Evolutionary conservation across 64 coral and sea anemone species (phyloP).

Genomic region (Porites lutea): DNA sequence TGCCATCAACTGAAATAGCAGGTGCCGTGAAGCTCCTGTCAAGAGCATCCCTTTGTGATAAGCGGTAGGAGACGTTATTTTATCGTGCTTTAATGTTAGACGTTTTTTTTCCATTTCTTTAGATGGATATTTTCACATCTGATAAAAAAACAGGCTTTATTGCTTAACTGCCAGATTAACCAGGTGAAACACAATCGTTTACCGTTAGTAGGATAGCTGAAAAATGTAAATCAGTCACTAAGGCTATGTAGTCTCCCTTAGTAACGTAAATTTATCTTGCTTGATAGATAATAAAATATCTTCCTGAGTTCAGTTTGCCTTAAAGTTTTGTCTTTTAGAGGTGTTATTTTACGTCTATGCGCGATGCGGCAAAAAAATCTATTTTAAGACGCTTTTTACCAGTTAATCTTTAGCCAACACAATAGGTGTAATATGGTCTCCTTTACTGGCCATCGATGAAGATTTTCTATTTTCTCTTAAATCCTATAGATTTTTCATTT

Average conservation of each 20-base stretch:
- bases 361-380: neutral
- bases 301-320: neutral
- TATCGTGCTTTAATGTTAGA: slow-evolving; percentile 18
- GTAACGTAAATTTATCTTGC: neutral
- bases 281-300: neutral
- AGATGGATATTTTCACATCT: slow-evolving; percentile 8
- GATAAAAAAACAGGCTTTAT: neutral
- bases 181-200: neutral
- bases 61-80: slow-evolving; percentile 8
- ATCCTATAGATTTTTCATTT: too few species aligned
- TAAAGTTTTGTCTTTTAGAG: neutral
- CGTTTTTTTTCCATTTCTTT: slow-evolving; percentile 10
- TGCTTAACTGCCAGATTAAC: neutral
- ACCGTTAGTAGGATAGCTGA: neutral
- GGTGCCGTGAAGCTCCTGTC: slow-evolving; percentile 2
- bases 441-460: neutral
- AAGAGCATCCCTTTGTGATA: neutral
- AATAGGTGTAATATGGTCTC: neutral
- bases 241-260: neutral
- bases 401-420: neutral
- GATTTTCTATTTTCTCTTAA: too few species aligned
- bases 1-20: slow-evolving; percentile 21
- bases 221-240: neutral
- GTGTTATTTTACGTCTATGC: neutral
- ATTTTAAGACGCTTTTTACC: neutral